These are phyloP conservation scores for Caranx ignobilis DNA, from an alignment of 2,113 vertebrate genomes.

Conservation along the genomic window DNA sequence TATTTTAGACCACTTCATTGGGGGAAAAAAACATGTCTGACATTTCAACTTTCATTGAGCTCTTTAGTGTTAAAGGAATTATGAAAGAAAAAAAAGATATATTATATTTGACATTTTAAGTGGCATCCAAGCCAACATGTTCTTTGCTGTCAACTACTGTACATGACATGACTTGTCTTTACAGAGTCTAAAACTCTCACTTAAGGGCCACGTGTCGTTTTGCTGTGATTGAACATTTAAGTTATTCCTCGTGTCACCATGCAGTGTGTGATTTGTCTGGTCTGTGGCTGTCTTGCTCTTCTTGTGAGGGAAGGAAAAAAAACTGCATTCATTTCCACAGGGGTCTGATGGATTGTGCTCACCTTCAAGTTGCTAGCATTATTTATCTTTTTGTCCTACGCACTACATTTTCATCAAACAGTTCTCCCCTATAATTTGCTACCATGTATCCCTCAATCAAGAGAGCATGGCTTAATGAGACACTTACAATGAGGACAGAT, in stretches of 20 bases:
- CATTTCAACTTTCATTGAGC: conserved; percentile 41
- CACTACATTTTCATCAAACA: conserved; percentile 70
- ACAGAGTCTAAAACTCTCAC: conserved; percentile 55
- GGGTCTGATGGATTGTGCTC: conserved; percentile 73
- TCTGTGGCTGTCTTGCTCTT: conserved; percentile 53
- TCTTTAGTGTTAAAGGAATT: conserved; percentile 24
- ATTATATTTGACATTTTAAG: conserved; percentile 54
- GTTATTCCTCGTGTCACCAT: conserved; percentile 63
- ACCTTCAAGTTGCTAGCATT: conserved; percentile 73
- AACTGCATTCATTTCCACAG: conserved; percentile 59
- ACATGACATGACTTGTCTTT: conserved; percentile 63
- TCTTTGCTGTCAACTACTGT: conserved; percentile 50
- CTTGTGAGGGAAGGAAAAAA: conserved; percentile 24
- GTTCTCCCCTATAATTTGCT: conserved; percentile 62
- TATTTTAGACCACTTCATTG: conserved; percentile 50
- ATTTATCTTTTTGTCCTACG: conserved; percentile 72
- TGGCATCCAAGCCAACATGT: conserved; percentile 43
- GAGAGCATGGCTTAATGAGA: conserved; percentile 72
- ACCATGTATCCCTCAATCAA: conserved; percentile 68
- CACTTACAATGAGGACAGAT: conserved; percentile 74
- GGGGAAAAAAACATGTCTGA: conserved; percentile 24
- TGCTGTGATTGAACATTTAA: conserved; percentile 65
- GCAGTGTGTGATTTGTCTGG: conserved; percentile 58
- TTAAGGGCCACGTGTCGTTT: conserved; percentile 56
- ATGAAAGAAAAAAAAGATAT: conserved; percentile 6